Evolutionary conservation across 2,113 vertebrate species (phyloP).

Genomic region (Romanogobio albipinnatus): DNA sequence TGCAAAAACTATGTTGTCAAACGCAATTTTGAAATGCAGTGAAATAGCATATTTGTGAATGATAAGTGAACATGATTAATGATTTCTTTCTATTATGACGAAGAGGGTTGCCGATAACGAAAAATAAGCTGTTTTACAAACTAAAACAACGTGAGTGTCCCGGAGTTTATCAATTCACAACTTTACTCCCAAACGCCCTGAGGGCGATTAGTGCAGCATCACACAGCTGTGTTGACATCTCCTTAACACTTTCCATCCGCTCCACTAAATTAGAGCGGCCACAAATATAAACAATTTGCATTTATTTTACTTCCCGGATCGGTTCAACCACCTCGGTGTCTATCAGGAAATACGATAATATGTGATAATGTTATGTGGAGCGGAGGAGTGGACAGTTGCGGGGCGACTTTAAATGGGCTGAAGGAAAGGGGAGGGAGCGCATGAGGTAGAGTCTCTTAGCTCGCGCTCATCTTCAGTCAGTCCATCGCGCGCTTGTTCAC

Average conservation of each 20-base stretch:
- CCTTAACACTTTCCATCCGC: slow-evolving; percentile 13
- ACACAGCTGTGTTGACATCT: slow-evolving; percentile 32
- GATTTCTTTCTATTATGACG: background rate
- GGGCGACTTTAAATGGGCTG: slow-evolving; percentile 40
- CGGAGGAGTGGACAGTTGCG: background rate
- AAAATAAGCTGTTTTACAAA: slow-evolving; percentile 2
- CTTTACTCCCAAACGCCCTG: background rate
- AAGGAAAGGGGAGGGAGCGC: slow-evolving; percentile 44
- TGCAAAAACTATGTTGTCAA: background rate
- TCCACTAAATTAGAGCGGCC: slow-evolving; percentile 26
- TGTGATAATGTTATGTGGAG: background rate
- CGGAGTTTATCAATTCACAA: slow-evolving; percentile 34
- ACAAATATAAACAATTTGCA: slow-evolving; percentile 29
- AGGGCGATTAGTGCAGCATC: background rate
- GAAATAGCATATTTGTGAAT: background rate
- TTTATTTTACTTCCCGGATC: slow-evolving; percentile 53
- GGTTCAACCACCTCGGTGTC: slow-evolving; percentile 55
- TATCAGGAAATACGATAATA: slow-evolving; percentile 41
- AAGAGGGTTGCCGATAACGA: background rate
- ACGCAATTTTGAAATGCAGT: background rate
- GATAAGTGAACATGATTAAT: background rate
- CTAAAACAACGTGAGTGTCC: background rate
- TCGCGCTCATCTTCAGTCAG: slow-evolving; percentile 32
- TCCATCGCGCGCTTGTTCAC: background rate
- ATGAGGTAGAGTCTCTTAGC: slow-evolving; percentile 16